Base-by-base conservation (phyloP, 2,888 invertebrate species). In the Dione juno region DNA sequence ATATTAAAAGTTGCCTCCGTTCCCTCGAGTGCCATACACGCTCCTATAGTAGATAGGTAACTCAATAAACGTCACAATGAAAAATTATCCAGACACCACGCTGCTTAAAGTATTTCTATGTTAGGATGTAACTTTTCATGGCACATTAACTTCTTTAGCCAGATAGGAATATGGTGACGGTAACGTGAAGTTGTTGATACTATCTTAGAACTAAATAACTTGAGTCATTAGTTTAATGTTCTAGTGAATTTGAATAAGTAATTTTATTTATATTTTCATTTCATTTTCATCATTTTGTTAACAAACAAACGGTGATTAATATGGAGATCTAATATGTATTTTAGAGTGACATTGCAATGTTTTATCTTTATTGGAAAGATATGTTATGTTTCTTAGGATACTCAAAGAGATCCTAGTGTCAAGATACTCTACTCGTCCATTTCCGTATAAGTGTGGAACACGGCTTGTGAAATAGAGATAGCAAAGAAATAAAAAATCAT, bases 61-160 rank as follows among this genome's bases (percentile, higher is more conserved):
- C 75, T 76, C 74, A 74, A 77, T 77, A 77, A 70, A 77, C 71
- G 77, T 77, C 77, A 76, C 68, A 64, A 71, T 76, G 77, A 77
- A 73, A 76, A 76, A 77, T 77, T 74, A 72, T 75, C 45, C 53
- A 68, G 53, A 63, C 35, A 61, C 63, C 59, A 54, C 59, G 59
- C 14, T 57, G 40, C 41, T 66, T 40, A 19, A 61, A 70, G 63
- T 59, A 54, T 69, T 66, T 57, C 66, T 66, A 48, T 66, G 54
- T 21, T 13, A 63, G 48, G 40, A 45, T 53, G 53, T 54, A 63
- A 40, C 61, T 66, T 61, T 71, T 66, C 57, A 69, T 63, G 72
- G 21, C 66, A 66, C 69, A 66, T 73, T 73, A 67, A 69, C 64
- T 71, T 59, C 45, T 64, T 70, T 67, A 67, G 54, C 57, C 52